Base-by-base conservation (phyloP, 2,797 vertebrate species). In the Synaphobranchus kaupii region DNA sequence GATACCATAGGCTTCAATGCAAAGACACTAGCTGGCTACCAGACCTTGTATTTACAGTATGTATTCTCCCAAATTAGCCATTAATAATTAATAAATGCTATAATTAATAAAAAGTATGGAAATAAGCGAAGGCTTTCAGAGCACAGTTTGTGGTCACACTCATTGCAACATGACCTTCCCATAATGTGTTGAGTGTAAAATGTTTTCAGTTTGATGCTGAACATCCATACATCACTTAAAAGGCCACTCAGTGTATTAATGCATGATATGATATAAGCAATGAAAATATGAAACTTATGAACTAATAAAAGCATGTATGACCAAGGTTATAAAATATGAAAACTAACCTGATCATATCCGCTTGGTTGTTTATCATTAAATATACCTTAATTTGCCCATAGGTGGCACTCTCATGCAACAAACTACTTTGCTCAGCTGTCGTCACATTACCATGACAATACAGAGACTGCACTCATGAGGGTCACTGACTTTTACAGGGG, bases 161-260 rank as follows among this genome's bases (percentile, higher is more conserved):
- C 76, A 8, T 50, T 48, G 25, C 17, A 47, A 80, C 20, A 9
- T 47, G 39, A 39, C 39, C 34, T 78, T 47, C 76, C 48, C 76
- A 80, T 80, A 25, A 80, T 80, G 48, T 80, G 48, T 80, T 80
- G 47, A 80, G 76, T 50, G 7, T 80, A 80, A 80, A 80, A 80
- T 80, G 76, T 50, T 47, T 80, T 80, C 44, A 25, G 1, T 80
- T 80, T 48, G 20, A 80, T 80, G 76, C 76, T 80, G 20, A 80
- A 8, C 76, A 2, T 48, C 47, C 76, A 50, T 80, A n/a, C 76
- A 80, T n/a, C 5, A 80, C 48, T 80, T 47, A 80, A 80, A 80
- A 80, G 9, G 44, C 76, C 44, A 48, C 9, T 22, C 25, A 48
- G 48, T 80, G 76, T 80, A 50, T 48, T 80, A 80, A 48, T 48